These are phyloP conservation scores for Phycodurus eques DNA, from an alignment of 2,113 vertebrate genomes.

Conservation along the genomic window DNA sequence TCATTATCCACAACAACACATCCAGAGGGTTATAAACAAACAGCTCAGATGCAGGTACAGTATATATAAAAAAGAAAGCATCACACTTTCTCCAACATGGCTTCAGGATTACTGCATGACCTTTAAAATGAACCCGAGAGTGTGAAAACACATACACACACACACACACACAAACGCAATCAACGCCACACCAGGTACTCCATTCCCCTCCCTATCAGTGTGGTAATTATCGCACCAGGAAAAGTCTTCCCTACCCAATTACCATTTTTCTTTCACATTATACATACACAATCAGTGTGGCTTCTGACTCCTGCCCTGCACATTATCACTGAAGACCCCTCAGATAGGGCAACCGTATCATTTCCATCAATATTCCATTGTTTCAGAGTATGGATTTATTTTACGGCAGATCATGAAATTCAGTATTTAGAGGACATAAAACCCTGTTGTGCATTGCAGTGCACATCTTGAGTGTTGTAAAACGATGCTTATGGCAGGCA, in stretches of 20 bases:
- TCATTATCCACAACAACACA: constrained; percentile 22
- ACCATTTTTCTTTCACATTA: constrained; percentile 48
- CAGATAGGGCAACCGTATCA: constrained; percentile 16
- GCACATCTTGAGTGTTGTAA: constrained; percentile 27
- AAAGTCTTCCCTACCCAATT: constrained; percentile 56
- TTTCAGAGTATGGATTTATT: constrained; percentile 14
- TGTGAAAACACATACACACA: constrained; percentile 34
- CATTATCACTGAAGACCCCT: constrained; percentile 42
- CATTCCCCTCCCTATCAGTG: constrained; percentile 38
- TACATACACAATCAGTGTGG: constrained; percentile 36
- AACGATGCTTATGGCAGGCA: background rate
- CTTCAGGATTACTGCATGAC: background rate
- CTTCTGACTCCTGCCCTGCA: constrained; percentile 3
- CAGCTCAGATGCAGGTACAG: constrained; percentile 12
- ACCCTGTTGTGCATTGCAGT: constrained; percentile 30
- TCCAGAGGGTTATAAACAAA: constrained; percentile 1
- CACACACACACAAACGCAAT: constrained; percentile 11
- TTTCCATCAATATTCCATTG: constrained; percentile 35
- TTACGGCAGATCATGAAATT: constrained; percentile 21
- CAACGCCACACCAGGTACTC: constrained; percentile 44
- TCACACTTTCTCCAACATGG: constrained; percentile 6
- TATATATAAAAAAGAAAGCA: background rate
- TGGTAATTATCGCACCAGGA: constrained; percentile 58
- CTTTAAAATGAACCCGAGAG: constrained; percentile 7
- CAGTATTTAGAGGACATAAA: constrained; percentile 24